phyloP scores from a whole-genome alignment of 2,888 invertebrate species.

The Clunio marinus region DNA sequence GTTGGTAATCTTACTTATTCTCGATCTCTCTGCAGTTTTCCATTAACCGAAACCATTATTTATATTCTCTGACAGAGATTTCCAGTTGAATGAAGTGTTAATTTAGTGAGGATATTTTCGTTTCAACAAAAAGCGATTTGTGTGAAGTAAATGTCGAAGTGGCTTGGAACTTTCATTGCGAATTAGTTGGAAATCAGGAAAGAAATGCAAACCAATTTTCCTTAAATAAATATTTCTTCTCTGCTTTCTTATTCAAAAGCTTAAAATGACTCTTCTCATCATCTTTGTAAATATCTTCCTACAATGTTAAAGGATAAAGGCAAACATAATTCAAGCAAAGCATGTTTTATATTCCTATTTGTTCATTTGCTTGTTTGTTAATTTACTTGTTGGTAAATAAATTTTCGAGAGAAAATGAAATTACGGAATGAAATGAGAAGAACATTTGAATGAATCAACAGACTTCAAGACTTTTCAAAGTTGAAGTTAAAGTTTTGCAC shows the following conservation, averaged over 20 bases:
- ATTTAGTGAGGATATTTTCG: conserved; percentile 16
- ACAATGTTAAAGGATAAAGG: not conserved
- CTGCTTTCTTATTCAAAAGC: too few species aligned
- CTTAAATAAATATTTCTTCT: too few species aligned
- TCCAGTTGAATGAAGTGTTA: conserved; percentile 25
- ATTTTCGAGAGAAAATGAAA: not conserved
- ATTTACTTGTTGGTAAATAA: conserved; percentile 19
- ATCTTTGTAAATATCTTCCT: too few species aligned
- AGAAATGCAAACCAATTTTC: too few species aligned
- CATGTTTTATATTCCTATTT: not conserved
- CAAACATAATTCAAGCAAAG: not conserved
- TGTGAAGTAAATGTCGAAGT: too few species aligned
- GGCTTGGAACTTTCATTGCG: too few species aligned
- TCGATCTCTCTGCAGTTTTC: not conserved
- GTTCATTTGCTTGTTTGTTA: not conserved
- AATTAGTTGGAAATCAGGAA: too few species aligned
- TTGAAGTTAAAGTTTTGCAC: not conserved
- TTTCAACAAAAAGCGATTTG: conserved; percentile 22
- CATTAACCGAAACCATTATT: conserved; percentile 9
- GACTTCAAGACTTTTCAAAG: not conserved
- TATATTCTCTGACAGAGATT: conserved; percentile 27
- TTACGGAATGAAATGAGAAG: not conserved
- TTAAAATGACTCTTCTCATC: too few species aligned
- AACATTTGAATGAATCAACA: not conserved
- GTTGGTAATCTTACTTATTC: not conserved